Evolutionary conservation across 2,113 vertebrate genomes (phyloP).

Genomic region (Sylvicapra grimmia): DNA sequence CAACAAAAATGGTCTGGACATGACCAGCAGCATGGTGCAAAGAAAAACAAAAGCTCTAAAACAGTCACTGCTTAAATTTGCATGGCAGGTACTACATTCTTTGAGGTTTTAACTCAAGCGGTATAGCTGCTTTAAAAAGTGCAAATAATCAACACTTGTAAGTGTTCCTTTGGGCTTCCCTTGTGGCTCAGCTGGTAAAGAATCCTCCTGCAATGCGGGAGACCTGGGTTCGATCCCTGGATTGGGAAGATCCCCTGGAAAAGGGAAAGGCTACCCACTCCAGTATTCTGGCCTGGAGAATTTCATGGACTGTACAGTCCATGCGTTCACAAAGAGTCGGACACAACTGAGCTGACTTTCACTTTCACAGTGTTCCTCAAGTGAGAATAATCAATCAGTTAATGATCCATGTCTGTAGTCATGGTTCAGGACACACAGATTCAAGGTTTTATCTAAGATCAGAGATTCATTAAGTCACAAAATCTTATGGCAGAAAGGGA

Average conservation of each 20-base stretch:
- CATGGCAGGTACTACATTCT: neutral
- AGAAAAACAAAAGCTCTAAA: neutral
- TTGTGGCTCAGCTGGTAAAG: neutral
- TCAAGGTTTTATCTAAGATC: neutral
- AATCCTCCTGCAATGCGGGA: neutral
- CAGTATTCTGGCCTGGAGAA: neutral
- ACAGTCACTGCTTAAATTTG: neutral
- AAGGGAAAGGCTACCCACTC: neutral
- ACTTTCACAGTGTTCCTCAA: neutral
- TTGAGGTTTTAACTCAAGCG: conserved; percentile 7
- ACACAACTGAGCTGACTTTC: neutral
- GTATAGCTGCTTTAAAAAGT: neutral
- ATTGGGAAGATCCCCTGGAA: neutral
- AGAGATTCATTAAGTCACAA: neutral
- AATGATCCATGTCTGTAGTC: neutral
- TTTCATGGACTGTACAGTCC: neutral
- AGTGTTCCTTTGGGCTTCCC: neutral
- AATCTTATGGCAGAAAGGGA: neutral
- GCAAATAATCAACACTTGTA: neutral
- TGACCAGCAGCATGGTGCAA: neutral
- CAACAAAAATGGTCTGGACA: neutral
- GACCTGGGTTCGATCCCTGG: neutral
- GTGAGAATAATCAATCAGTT: neutral
- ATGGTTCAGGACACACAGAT: neutral
- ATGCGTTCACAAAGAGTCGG: accelerated